Evolutionary conservation across 2,797 vertebrate species (phyloP).

Genomic region (Decapterus maruadsi): DNA sequence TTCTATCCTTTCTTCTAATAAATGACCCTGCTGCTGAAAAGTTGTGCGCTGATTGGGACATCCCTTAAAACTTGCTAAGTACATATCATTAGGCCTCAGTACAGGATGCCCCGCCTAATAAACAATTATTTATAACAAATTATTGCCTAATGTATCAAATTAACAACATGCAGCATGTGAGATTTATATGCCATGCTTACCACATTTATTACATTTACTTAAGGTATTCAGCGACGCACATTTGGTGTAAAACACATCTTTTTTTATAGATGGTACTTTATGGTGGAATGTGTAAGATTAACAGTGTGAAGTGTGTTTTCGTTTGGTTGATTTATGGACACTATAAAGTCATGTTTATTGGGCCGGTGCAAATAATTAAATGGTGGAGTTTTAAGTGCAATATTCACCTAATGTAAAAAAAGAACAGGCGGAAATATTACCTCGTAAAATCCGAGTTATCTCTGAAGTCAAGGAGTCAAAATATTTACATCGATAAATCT

Average conservation of each 20-base stretch:
- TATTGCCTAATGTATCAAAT: constrained; percentile 99
- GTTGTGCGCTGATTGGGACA: constrained; percentile 77
- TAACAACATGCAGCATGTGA: constrained; percentile 97
- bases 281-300: constrained; percentile 97
- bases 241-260: constrained; percentile 95
- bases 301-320: constrained; percentile 96
- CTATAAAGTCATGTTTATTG: constrained; percentile 98
- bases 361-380: constrained; percentile 98
- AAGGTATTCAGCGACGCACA: constrained; percentile 94
- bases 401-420: constrained; percentile 96
- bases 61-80: constrained; percentile 80
- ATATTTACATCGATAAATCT: constrained; percentile 96
- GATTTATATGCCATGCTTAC: constrained; percentile 93
- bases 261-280: constrained; percentile 96
- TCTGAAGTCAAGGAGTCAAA: constrained; percentile 94
- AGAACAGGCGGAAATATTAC: constrained; percentile 92
- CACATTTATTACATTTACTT: constrained; percentile 99
- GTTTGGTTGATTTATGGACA: constrained; percentile 93
- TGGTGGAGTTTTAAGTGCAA: constrained; percentile 96
- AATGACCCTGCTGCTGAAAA: constrained; percentile 69
- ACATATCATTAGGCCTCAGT: constrained; percentile 89
- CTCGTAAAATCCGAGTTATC: constrained; percentile 94
- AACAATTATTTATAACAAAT: constrained; percentile 99
- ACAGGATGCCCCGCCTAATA: constrained; percentile 94
- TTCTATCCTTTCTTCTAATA: constrained; percentile 63